A percentile compares a stretch with the other conserved stretches of the same genome.
These are phyloP conservation scores for Antheraea assamensis DNA, from an alignment of 2,888 invertebrate genomes.

Conservation along the genomic window DNA sequence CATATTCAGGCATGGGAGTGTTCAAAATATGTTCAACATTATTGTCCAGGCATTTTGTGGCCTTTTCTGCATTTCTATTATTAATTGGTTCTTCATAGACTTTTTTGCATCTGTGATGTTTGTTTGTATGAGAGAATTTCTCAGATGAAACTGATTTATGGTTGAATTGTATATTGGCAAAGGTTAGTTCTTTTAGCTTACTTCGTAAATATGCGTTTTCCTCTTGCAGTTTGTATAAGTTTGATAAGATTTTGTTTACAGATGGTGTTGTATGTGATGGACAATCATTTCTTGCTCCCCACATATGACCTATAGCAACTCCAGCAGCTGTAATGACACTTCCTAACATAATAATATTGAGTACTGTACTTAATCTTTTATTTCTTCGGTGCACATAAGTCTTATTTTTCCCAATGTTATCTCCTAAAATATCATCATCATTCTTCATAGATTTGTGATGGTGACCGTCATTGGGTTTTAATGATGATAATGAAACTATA, in stretches of 20 bases:
- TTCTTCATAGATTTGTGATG: slow-evolving; percentile 48
- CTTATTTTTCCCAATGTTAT: slow-evolving; percentile 61
- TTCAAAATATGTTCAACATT: slow-evolving; percentile 42
- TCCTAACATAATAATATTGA: slow-evolving; percentile 74
- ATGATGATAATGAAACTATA: slow-evolving; percentile 44
- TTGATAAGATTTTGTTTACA: slow-evolving; percentile 74
- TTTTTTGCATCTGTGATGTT: slow-evolving; percentile 68
- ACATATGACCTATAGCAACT: slow-evolving; percentile 77
- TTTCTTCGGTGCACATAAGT: slow-evolving; percentile 77
- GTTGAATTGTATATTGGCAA: slow-evolving; percentile 50
- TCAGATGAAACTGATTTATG: slow-evolving; percentile 44
- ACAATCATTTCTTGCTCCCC: slow-evolving; percentile 76
- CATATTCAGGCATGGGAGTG: slow-evolving; percentile 47
- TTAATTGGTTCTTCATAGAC: slow-evolving; percentile 69
- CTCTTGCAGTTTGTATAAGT: slow-evolving; percentile 76
- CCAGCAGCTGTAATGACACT: slow-evolving; percentile 77
- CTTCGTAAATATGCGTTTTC: slow-evolving; percentile 72
- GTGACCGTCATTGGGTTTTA: slow-evolving; percentile 42
- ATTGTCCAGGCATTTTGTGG: slow-evolving; percentile 66
- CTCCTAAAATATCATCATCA: slow-evolving; percentile 61
- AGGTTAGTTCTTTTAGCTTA: slow-evolving; percentile 67
- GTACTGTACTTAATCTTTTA: slow-evolving; percentile 71
- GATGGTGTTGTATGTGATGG: slow-evolving; percentile 59
- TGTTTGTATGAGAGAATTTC: slow-evolving; percentile 37
- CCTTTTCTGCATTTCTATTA: slow-evolving; percentile 53